Base-by-base conservation (phyloP, 1,140 invertebrate species). In the Brachystomella parvula region DNA sequence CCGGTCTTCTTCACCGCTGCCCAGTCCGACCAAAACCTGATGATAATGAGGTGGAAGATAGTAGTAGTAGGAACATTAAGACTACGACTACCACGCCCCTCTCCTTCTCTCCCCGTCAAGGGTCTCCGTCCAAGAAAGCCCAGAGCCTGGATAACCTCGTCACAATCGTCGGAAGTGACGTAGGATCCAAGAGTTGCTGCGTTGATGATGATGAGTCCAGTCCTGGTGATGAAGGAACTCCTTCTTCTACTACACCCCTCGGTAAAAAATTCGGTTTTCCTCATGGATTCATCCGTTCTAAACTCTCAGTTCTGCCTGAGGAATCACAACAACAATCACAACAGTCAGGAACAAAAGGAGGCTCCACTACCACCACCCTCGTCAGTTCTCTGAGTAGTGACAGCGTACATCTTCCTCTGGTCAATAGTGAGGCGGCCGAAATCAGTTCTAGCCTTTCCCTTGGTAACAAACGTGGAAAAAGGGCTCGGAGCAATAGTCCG, bases 251-350 rank as follows among this genome's bases (percentile, higher is more conserved):
- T 60, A 21, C 60, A 33, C 64, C 64, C 49, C 60, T 63, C 33
- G 53, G 47, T n/a, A 71, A 71, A 63, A 71, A 67, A 35, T 69
- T 75, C 33, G 72, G 71, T 66, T 77, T 77, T 74, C 76, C 76
- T 66, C 74, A 77, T 71, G 76, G 76, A 0, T 77, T 77, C 66
- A 69, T 77, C 12, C 71, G 76, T 9, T 77, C 75, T 6, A 75
- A 75, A 56, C 61, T 76, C 1, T 68, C 71, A 26, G 71, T 72
- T n/a, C 67, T 76, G 57, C 75, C 73, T 33, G 75, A 76, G 65
- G 75, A 76, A 30, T 24, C 56, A 3, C 66, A 66, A 3, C 66
- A 66, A 33, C 61, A 47, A 29, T 28, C 47, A n/a, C 64, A 66
- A 61, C 35, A 47, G 24, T n/a, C 64, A 53, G 2, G 2, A 26